Percentiles rank a stretch among this genome's conserved stretches.
Evolutionary conservation across 2,113 vertebrate genomes (phyloP).

Genomic region (Isichthys henryi): DNA sequence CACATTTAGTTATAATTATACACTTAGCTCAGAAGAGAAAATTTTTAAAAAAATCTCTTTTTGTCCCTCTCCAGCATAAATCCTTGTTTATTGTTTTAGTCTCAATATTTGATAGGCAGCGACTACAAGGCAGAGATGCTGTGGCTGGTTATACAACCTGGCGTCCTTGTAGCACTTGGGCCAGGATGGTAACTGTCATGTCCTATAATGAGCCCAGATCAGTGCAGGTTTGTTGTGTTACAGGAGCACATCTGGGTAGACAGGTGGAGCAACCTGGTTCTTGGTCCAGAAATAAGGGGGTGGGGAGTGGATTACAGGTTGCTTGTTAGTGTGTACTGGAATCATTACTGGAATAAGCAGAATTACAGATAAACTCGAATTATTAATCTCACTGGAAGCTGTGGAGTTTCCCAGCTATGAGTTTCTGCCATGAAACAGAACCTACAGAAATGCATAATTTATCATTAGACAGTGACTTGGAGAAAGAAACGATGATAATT

Average conservation of each 20-base stretch:
- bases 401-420: neutral
- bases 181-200: neutral
- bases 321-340: neutral
- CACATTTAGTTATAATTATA: neutral
- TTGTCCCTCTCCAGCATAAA: neutral
- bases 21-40: neutral
- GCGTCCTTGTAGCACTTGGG: neutral
- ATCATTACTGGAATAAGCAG: neutral
- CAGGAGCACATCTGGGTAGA: neutral
- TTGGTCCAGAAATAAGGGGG: neutral
- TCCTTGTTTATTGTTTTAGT: neutral
- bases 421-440: neutral
- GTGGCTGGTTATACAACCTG: too few relatives aligned
- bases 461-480: neutral
- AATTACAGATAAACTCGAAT: constrained; percentile 5
- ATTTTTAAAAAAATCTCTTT: too few relatives aligned
- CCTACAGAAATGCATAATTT: neutral
- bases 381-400: neutral
- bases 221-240: neutral
- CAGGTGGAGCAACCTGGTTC: neutral
- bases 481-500: neutral
- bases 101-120: neutral
- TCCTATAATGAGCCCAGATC: neutral
- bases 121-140: neutral
- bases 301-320: neutral